Evolutionary conservation across 2,888 invertebrate species (phyloP).

Genomic region (Nemotelus nigrinus): DNA sequence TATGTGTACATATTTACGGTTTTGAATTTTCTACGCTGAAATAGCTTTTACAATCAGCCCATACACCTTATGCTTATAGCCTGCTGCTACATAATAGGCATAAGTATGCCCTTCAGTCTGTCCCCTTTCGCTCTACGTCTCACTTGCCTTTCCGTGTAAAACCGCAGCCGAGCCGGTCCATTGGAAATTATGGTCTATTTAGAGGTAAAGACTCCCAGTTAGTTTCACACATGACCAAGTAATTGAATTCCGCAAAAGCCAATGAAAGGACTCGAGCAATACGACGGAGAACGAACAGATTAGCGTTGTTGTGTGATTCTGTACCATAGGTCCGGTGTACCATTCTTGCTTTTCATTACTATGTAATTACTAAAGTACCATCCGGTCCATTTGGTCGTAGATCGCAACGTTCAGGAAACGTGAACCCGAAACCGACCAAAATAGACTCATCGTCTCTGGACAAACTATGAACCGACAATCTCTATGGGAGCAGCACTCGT

Average conservation of each 20-base stretch:
- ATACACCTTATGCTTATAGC: neutral
- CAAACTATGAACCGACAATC: neutral
- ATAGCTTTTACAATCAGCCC: neutral
- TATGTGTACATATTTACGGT: neutral
- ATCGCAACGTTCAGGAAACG: conserved; percentile 18
- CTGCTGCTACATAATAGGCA: neutral
- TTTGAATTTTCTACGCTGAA: neutral
- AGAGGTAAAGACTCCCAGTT: conserved; percentile 33
- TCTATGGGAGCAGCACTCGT: too few species aligned
- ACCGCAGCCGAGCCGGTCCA: conserved; percentile 24
- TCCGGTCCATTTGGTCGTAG: conserved; percentile 31
- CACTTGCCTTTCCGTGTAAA: neutral
- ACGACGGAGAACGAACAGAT: neutral
- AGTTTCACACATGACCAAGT: conserved; percentile 35
- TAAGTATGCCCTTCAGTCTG: conserved; percentile 7
- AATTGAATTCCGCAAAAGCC: conserved; percentile 43
- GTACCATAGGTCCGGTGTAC: neutral
- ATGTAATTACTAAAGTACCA: conserved; percentile 26
- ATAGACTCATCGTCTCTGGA: neutral
- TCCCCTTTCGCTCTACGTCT: neutral
- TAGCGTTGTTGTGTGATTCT: neutral
- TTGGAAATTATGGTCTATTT: conserved; percentile 37
- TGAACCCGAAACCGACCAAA: neutral
- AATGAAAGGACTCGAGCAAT: conserved; percentile 27
- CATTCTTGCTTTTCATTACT: neutral